These are phyloP conservation scores for Acanthosepion pharaonis DNA, from an alignment of 2,888 invertebrate species.

Conservation along the genomic window DNA sequence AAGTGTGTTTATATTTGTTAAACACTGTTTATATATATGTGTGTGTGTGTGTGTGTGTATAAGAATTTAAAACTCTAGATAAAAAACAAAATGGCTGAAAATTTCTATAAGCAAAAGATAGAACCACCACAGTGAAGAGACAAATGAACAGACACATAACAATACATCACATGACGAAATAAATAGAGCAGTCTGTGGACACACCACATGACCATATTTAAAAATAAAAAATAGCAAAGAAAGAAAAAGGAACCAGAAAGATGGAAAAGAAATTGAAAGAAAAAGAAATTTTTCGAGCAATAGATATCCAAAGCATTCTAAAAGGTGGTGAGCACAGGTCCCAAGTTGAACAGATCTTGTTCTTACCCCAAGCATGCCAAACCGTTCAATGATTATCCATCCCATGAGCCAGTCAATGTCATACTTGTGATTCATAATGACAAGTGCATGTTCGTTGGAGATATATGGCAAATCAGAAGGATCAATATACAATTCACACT, in stretches of 20 bases:
- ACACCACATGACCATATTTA: neutral
- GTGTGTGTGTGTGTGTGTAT: no score
- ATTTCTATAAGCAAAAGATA: neutral
- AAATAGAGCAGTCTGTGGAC: neutral
- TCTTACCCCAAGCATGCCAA: constrained; percentile 86
- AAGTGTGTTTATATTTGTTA: no score
- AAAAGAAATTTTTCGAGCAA: neutral
- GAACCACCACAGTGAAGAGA: constrained; percentile 2
- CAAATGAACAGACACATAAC: neutral
- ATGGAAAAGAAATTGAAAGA: neutral
- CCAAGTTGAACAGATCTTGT: neutral
- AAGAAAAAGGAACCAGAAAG: neutral
- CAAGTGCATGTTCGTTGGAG: constrained; percentile 91
- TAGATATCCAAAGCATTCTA: constrained; percentile 13
- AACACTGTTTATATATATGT: no score
- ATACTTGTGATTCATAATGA: constrained; percentile 94
- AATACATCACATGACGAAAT: constrained; percentile 20
- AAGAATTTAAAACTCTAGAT: no score
- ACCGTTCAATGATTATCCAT: constrained; percentile 90
- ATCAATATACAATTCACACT: constrained; percentile 84
- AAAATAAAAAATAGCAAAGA: neutral
- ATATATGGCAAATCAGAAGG: constrained; percentile 78
- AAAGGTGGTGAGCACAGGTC: neutral
- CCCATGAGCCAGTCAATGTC: constrained; percentile 97
- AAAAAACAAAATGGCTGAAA: neutral